A percentile compares a stretch with the other conserved stretches of the same genome.
phyloP scores from a whole-genome alignment of 2,797 vertebrate species.

The Spheniscus humboldti region DNA sequence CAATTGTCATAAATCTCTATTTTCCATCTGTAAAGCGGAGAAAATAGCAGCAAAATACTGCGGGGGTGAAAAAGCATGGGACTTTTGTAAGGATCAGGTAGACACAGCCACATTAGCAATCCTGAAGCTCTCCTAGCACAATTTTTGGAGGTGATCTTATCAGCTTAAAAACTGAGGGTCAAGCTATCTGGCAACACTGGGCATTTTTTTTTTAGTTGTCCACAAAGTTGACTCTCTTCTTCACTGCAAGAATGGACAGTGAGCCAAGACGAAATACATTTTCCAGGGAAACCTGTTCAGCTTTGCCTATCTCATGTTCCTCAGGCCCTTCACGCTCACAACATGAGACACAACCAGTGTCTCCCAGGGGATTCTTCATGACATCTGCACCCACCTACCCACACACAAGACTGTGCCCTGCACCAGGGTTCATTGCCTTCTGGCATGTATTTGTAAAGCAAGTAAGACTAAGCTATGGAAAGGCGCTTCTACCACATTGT shows the following conservation, averaged over 20 bases:
- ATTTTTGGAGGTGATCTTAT: not conserved
- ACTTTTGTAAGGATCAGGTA: not conserved
- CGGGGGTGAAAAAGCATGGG: not conserved
- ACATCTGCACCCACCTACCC: not conserved
- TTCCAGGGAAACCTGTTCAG: not conserved
- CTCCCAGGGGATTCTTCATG: not conserved
- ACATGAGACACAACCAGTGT: not conserved
- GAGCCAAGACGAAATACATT: not conserved
- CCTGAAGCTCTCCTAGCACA: not conserved
- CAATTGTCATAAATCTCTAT: not conserved
- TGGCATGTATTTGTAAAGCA: not conserved
- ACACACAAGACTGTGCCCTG: not conserved
- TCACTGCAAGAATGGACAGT: not conserved
- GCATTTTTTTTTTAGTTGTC: not conserved
- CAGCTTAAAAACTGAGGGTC: not conserved
- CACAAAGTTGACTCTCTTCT: not conserved
- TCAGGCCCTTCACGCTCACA: not conserved
- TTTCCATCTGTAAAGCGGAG: not conserved
- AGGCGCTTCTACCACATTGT: not conserved
- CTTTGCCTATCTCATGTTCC: not conserved
- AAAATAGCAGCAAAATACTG: not conserved
- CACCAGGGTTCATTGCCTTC: not conserved
- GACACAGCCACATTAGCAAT: not conserved
- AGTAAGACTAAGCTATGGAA: not conserved
- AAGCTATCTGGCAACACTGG: not conserved